A percentile compares a stretch with the other conserved stretches of the same genome.
phyloP scores from a whole-genome alignment of 2,113 vertebrate genomes.

The Sebastes fasciatus region DNA sequence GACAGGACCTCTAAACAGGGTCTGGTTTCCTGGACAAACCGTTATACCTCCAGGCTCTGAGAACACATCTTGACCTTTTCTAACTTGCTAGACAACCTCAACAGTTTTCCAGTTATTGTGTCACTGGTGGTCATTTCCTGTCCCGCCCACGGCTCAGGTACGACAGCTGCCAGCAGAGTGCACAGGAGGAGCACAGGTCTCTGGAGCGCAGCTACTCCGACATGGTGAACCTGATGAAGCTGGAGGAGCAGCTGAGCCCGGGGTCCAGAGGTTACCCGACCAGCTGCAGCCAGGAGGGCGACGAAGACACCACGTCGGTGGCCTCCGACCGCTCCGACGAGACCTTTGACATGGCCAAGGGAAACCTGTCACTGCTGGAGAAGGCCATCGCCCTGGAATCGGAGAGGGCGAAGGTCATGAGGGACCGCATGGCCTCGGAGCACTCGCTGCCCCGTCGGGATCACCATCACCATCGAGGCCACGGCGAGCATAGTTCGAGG shows the following conservation, averaged over 20 bases:
- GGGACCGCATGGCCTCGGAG: constrained; percentile 93
- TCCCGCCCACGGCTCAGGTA: constrained; percentile 47
- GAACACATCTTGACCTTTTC: not conserved
- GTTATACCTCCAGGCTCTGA: not conserved
- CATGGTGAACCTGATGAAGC: constrained; percentile 97
- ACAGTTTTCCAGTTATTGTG: not conserved
- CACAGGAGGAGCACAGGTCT: constrained; percentile 84
- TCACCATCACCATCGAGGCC: constrained; percentile 76
- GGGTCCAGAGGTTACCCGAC: constrained; percentile 88
- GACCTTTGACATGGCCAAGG: constrained; percentile 99
- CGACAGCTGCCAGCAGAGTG: constrained; percentile 81
- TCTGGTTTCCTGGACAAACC: not conserved
- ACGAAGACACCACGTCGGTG: constrained; percentile 96
- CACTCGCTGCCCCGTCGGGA: constrained; percentile 86
- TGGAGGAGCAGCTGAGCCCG: constrained; percentile 97
- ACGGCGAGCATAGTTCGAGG: constrained; percentile 91
- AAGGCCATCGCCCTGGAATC: constrained; percentile 98
- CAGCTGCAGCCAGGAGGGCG: constrained; percentile 87
- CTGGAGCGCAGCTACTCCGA: constrained; percentile 94
- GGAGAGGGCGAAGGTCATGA: constrained; percentile 96
- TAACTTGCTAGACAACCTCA: not conserved
- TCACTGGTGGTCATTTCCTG: not conserved
- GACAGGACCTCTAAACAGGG: too few species aligned
- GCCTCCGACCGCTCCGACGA: constrained; percentile 97
- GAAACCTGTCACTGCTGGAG: constrained; percentile 97